Evolutionary conservation across 2,797 vertebrate genomes (phyloP).

Genomic region (Phoeniculus purpureus): DNA sequence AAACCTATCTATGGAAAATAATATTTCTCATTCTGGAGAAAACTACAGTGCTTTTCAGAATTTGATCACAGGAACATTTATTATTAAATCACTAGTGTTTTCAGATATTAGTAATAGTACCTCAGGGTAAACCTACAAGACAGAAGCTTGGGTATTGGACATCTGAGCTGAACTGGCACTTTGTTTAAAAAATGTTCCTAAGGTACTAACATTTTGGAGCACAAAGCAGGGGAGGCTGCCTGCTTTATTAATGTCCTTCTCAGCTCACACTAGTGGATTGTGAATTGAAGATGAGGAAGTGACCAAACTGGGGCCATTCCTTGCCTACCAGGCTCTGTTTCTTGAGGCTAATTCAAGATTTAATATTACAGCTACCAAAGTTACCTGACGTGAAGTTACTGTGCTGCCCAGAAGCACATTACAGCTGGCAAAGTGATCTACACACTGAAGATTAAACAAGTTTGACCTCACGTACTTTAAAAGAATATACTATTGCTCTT

Average conservation of each 20-base stretch:
- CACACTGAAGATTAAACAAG: background rate
- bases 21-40: conserved; percentile 5
- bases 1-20: background rate
- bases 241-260: background rate
- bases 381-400: background rate
- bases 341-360: background rate
- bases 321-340: background rate
- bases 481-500: background rate
- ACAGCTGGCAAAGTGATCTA: background rate
- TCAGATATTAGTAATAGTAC: background rate
- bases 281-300: background rate
- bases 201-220: background rate
- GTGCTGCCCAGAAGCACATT: background rate
- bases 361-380: background rate
- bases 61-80: background rate
- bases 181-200: background rate
- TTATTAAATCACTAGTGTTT: background rate
- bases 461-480: background rate
- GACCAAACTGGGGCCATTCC: background rate
- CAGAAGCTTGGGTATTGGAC: background rate
- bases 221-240: background rate
- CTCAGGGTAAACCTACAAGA: background rate
- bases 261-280: background rate
- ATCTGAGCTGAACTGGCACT: background rate
- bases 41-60: background rate